Conservation (phyloP, 2,888 invertebrate genomes). For the Phoronis australis region DNA sequence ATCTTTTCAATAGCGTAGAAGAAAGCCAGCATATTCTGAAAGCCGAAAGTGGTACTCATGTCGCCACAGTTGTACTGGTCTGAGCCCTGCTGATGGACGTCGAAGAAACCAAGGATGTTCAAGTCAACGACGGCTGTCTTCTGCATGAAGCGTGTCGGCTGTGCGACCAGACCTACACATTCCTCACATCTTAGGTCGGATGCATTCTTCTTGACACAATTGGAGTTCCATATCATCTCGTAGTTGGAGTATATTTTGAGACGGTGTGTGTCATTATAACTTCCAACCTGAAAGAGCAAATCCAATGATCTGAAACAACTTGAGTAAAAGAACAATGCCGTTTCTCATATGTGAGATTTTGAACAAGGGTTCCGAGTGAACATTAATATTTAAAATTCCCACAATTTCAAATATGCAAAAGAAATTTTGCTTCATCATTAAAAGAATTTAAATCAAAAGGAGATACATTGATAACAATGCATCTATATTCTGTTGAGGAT, state of each 20-base stretch:
- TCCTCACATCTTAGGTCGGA: no score
- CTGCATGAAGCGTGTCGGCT: constrained; percentile 36
- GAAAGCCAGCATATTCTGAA: constrained; percentile 52
- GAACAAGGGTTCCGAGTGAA: no score
- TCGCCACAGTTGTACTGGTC: constrained; percentile 47
- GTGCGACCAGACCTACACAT: constrained; percentile 27
- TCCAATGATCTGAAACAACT: no score
- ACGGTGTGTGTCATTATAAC: constrained; percentile 42
- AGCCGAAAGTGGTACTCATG: constrained; percentile 35
- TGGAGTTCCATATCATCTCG: constrained; percentile 22
- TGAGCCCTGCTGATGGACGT: constrained; percentile 45
- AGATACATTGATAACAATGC: no score
- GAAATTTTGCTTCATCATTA: no score
- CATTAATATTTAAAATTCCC: no score
- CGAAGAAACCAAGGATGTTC: constrained; percentile 50
- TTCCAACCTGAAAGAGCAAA: constrained; percentile 33
- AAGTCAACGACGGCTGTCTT: constrained; percentile 31
- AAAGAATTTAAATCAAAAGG: no score
- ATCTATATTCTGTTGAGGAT: no score
- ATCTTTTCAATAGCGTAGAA: constrained; percentile 51
- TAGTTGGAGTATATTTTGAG: constrained; percentile 37
- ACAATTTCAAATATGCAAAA: no score
- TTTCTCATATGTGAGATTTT: no score
- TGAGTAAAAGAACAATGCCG: no score
- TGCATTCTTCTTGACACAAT: constrained; percentile 17